Evolutionary conservation across 2,113 vertebrate genomes (phyloP).

Genomic region (Pardalotus punctatus): DNA sequence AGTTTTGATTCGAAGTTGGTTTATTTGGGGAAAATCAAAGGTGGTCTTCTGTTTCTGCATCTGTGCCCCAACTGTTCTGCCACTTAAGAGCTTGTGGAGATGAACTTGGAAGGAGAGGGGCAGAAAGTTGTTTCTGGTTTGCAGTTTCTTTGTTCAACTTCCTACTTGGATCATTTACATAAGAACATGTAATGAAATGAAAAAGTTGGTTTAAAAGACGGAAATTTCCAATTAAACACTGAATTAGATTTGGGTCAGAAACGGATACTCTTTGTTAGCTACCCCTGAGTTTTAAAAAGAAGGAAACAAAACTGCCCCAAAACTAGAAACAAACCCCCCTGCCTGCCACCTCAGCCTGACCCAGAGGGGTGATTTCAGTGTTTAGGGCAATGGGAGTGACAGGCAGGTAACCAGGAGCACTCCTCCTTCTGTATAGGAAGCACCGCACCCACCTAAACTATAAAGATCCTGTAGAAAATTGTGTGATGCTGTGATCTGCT

Average conservation of each 20-base stretch:
- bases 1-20: background rate
- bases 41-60: background rate
- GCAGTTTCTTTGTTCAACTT: background rate
- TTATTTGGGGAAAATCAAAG: background rate
- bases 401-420: background rate
- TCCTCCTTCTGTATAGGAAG: background rate
- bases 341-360: too few relatives aligned
- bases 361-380: background rate
- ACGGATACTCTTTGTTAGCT: background rate
- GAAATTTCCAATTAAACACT: background rate
- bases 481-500: background rate
- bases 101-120: background rate
- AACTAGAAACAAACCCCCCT: background rate
- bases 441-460: rapidly evolving
- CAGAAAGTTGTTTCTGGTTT: background rate
- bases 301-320: background rate
- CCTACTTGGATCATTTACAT: background rate
- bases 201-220: background rate
- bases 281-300: background rate
- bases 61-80: background rate
- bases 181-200: background rate
- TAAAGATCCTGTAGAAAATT: background rate
- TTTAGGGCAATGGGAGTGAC: background rate
- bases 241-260: background rate
- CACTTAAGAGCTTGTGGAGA: background rate